A percentile compares a stretch with the other conserved stretches of the same genome.
These are phyloP conservation scores for Pimpla rufipes DNA, from an alignment of 2,888 invertebrate genomes.

Conservation along the genomic window DNA sequence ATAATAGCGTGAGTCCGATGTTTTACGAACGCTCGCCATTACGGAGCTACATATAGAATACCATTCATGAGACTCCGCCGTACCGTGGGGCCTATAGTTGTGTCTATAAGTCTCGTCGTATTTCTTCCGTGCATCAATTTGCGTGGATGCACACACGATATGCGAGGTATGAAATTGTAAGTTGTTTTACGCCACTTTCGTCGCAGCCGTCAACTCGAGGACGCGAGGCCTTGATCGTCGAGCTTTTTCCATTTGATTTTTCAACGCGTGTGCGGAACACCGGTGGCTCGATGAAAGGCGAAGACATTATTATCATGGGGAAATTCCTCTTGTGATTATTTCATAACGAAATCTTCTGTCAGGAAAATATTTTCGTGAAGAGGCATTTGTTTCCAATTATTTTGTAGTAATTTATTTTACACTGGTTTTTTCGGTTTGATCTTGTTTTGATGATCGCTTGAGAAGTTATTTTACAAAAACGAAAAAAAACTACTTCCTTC, in stretches of 20 bases:
- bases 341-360: too few species aligned
- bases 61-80: constrained; percentile 14
- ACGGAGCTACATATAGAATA: constrained; percentile 4
- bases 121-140: neutral
- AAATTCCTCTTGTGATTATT: too few species aligned
- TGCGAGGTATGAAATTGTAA: neutral
- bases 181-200: neutral
- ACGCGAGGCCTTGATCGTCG: neutral
- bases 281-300: too few species aligned
- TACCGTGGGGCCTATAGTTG: neutral
- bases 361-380: too few species aligned
- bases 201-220: neutral
- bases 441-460: too few species aligned
- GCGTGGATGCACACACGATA: too few species aligned
- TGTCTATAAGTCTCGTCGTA: neutral
- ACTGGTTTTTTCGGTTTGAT: too few species aligned
- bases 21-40: constrained; percentile 63
- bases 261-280: neutral
- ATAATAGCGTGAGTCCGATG: constrained; percentile 71
- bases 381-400: too few species aligned
- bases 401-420: too few species aligned
- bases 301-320: too few species aligned
- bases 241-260: neutral
- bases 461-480: too few species aligned
- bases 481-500: too few species aligned